phyloP scores from a whole-genome alignment of 2,888 invertebrate species.

The Eilema depressum region DNA sequence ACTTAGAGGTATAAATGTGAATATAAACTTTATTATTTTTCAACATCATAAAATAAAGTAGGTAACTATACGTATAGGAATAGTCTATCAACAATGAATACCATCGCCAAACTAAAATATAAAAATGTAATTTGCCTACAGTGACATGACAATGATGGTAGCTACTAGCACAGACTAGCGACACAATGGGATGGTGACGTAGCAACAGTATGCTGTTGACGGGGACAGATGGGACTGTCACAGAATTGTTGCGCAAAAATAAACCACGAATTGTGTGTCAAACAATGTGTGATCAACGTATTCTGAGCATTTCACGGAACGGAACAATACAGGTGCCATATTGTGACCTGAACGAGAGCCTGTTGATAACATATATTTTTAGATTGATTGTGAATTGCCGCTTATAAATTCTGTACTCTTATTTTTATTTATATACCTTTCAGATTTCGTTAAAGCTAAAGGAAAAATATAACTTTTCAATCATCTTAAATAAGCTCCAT shows the following conservation, averaged over 20 bases:
- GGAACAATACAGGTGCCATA: not conserved
- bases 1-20: no score
- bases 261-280: not conserved
- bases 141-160: no score
- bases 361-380: not conserved
- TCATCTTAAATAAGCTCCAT: not conserved
- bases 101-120: no score
- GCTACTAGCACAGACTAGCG: no score
- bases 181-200: not conserved
- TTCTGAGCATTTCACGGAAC: not conserved
- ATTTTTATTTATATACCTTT: not conserved
- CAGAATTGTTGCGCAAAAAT: not conserved
- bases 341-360: not conserved
- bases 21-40: not conserved
- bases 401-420: not conserved
- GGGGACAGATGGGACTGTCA: not conserved
- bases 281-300: not conserved
- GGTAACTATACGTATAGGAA: no score
- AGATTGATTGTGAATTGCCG: not conserved
- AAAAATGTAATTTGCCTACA: no score
- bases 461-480: not conserved
- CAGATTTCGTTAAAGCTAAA: not conserved
- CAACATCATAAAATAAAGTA: not conserved
- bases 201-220: not conserved
- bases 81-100: not conserved